Base-by-base conservation (phyloP, 2,888 invertebrate species). In the Spilarctia lutea region DNA sequence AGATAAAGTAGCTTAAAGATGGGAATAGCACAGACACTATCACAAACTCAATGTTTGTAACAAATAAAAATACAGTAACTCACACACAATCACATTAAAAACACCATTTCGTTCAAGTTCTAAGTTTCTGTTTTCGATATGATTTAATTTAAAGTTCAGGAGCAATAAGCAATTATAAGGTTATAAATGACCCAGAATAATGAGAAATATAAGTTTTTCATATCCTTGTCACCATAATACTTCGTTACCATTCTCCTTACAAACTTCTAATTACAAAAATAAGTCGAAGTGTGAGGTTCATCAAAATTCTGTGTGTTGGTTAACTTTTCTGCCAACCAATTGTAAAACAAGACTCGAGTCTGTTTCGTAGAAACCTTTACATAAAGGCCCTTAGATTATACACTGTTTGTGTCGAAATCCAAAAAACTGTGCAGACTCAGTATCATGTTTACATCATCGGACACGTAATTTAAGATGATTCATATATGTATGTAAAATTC, bases 261-360 rank as follows among this genome's bases (percentile, higher is more conserved):
- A 81, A 86, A 87, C 82, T 87, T 87, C 74, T 85, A 86, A 87
- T 89, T 89, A 86, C 86, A 89, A 88, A 88, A 88, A 89, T 88
- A 89, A 81, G 77, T 75, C 77, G 73, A 77, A 84, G 84, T 87
- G 77, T 84, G 85, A 27, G 81, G 81, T 88, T 90, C 89, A 91
- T 91, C 89, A 90, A 88, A 90, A 91, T 90, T 89, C 89, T 84
- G 83, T 85, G 81, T 85, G 80, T 86, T 90, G 87, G 88, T 90
- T 90, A 90, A 90, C 88, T 91, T 91, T 82, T 78, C 86, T 84
- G 77, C 83, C 85, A 85, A 88, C 89, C 89, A 89, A 89, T 89
- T 88, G 84, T 82, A 78, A 80, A 78, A 80, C 83, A 76, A 69
- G 56, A 81, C 83, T 84, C 79, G 79, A 78, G 82, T 82, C 86